Percentiles rank a stretch among this genome's conserved stretches.
Conservation (phyloP, 37 sponge, comb jelly and placozoan species). For the Ephydatia muelleri region DNA sequence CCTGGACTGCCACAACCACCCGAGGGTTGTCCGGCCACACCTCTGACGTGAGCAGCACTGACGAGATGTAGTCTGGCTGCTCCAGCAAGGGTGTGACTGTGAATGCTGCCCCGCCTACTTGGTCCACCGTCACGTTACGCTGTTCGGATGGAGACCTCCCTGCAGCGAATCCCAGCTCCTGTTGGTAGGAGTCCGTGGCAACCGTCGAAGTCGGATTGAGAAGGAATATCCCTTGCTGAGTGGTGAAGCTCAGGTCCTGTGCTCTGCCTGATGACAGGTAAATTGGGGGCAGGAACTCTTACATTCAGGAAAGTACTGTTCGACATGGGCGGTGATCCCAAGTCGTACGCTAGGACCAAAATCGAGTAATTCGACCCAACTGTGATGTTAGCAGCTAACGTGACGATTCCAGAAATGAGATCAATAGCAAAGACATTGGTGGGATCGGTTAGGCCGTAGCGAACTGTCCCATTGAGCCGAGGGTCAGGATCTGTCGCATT, state of each 20-base stretch:
- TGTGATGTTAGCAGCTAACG: not conserved
- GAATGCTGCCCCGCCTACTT: not conserved
- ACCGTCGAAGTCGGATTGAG: constrained; percentile 10
- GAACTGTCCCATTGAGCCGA: constrained; percentile 18
- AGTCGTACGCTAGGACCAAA: constrained; percentile 37
- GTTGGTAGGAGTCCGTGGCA: constrained; percentile 19
- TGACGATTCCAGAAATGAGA: constrained; percentile 20
- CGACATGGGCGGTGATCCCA: constrained; percentile 3
- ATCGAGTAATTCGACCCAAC: constrained; percentile 8
- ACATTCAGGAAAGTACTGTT: constrained; percentile 25
- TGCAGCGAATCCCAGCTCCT: constrained; percentile 38
- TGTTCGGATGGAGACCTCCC: constrained; percentile 6
- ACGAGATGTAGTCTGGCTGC: constrained; percentile 15
- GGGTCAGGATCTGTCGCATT: constrained; percentile 56
- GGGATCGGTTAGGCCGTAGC: constrained; percentile 22
- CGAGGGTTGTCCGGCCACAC: constrained; percentile 50
- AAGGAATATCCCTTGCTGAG: constrained; percentile 16
- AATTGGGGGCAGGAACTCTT: constrained; percentile 17
- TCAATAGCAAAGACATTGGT: constrained; percentile 37
- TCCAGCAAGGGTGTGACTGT: not conserved
- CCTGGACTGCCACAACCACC: constrained; percentile 60
- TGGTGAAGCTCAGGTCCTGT: constrained; percentile 17
- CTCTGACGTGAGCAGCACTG: constrained; percentile 31
- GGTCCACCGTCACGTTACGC: constrained; percentile 39
- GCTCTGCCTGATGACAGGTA: constrained; percentile 37